Conservation (phyloP, 2,888 invertebrate species). For the Hydrotaea diabolus region DNA sequence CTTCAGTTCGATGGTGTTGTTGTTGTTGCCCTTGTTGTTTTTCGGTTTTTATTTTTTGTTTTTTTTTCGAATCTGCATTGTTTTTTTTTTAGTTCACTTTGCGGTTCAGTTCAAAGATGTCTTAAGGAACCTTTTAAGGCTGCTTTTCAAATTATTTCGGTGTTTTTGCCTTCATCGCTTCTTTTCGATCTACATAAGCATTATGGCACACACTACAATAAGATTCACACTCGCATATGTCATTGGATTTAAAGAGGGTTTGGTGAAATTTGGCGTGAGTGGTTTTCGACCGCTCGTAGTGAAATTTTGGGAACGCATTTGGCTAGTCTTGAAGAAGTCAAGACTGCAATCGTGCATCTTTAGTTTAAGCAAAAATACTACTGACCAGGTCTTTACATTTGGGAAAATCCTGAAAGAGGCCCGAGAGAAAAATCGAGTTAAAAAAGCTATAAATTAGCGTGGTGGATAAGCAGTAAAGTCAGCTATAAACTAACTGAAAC, state of each 20-base stretch:
- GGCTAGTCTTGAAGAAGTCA: too few relatives aligned
- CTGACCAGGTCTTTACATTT: too few relatives aligned
- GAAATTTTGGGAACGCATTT: too few relatives aligned
- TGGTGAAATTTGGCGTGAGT: not conserved
- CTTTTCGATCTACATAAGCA: conserved; percentile 31
- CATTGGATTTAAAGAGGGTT: not conserved
- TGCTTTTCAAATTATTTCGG: not conserved
- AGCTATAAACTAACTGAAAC: too few relatives aligned
- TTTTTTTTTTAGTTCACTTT: conserved; percentile 29
- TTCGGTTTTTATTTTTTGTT: not conserved
- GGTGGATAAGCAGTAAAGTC: too few relatives aligned
- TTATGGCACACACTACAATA: conserved; percentile 23
- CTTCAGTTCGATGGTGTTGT: conserved; percentile 14
- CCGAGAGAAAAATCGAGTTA: too few relatives aligned
- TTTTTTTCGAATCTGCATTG: conserved; percentile 31
- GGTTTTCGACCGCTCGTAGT: too few relatives aligned
- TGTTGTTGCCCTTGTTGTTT: not conserved
- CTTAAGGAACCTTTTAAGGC: conserved; percentile 49
- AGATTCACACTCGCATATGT: conserved; percentile 23
- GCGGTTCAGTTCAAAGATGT: conserved; percentile 64
- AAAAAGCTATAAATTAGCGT: too few relatives aligned
- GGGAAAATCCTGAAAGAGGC: too few relatives aligned
- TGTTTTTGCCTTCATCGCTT: not conserved
- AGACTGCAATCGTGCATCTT: too few relatives aligned
- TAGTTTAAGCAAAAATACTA: too few relatives aligned